These are phyloP conservation scores for Achlya flavicornis DNA, from an alignment of 2,888 invertebrate species.

Conservation along the genomic window DNA sequence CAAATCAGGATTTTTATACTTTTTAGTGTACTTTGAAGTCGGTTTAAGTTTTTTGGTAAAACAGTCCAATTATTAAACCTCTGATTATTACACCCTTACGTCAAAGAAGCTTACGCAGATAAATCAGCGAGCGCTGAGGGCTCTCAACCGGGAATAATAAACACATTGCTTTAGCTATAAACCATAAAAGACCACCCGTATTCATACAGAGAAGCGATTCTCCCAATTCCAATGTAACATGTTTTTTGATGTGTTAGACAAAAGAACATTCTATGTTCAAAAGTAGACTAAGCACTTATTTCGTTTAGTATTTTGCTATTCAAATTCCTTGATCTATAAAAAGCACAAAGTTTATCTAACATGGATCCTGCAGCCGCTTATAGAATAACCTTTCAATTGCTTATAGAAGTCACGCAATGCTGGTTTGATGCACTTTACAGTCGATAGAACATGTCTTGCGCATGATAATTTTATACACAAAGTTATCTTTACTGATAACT, in stretches of 20 bases:
- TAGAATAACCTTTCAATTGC: constrained; percentile 5
- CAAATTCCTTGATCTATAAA: constrained; percentile 68
- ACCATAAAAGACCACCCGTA: not conserved
- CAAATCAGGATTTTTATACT: too few species aligned
- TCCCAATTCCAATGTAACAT: not conserved
- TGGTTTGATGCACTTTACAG: not conserved
- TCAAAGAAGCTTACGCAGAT: too few species aligned
- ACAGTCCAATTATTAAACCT: too few species aligned
- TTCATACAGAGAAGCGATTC: not conserved
- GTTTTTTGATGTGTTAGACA: not conserved
- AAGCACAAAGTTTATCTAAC: constrained; percentile 20
- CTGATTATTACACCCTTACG: too few species aligned
- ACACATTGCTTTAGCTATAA: not conserved
- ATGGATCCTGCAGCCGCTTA: not conserved
- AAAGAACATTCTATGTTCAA: not conserved
- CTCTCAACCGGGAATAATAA: not conserved
- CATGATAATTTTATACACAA: not conserved
- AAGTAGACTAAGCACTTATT: not conserved
- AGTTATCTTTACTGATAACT: too few species aligned
- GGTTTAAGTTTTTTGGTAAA: too few species aligned
- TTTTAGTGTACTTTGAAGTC: too few species aligned
- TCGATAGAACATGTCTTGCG: not conserved
- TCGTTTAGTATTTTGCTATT: constrained; percentile 17
- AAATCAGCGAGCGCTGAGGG: too few species aligned
- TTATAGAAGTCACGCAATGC: not conserved